Base-by-base conservation (phyloP, 1,140 invertebrate genomes). In the Meteorus sp. region DNA sequence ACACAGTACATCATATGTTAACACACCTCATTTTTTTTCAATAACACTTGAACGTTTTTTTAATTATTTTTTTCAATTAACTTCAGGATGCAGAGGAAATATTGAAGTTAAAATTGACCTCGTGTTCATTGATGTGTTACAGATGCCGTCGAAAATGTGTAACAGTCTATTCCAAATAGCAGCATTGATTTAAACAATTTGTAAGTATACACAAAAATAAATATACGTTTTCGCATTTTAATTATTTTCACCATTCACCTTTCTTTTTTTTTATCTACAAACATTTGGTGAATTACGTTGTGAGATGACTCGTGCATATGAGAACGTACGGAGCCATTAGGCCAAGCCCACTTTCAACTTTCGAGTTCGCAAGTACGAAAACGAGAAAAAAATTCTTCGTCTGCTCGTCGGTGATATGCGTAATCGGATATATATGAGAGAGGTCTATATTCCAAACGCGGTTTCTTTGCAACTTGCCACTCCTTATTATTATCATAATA, bases 81-180 rank as follows among this genome's bases (percentile, higher is more conserved):
- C n/a, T 5, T 11, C 19, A 44, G 20, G 41, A n/a, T n/a, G n/a
- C n/a, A 19, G 19, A 47, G n/a, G 20, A 11, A n/a, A n/a, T 7
- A 7, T 23, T 11, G 9, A 22, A 27, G 13, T 6, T 4, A n/a
- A 33, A 11, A 52, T 50, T 27, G 50, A 33, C 45, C n/a, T n/a
- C 27, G 47, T 52, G 43, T 33, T 23, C 56, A 62, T 64, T 68
- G 61, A 71, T 73, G 45, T 71, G 63, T 75, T 78, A 17, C 75
- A 79, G 77, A 79, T 79, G 76, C 63, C 70, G 56, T 64, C 62
- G 48, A 67, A 63, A 70, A 60, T 53, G 63, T 55, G 41, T 54
- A 60, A 62, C 52, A 70, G 67, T 37, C 52, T 55, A 51, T 44
- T 56, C 68, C 54, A 66, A 59, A 50, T 56, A 39, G 35, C 60